Conservation (phyloP, 2,797 vertebrate species). For the Cercopithecus petaurista region DNA sequence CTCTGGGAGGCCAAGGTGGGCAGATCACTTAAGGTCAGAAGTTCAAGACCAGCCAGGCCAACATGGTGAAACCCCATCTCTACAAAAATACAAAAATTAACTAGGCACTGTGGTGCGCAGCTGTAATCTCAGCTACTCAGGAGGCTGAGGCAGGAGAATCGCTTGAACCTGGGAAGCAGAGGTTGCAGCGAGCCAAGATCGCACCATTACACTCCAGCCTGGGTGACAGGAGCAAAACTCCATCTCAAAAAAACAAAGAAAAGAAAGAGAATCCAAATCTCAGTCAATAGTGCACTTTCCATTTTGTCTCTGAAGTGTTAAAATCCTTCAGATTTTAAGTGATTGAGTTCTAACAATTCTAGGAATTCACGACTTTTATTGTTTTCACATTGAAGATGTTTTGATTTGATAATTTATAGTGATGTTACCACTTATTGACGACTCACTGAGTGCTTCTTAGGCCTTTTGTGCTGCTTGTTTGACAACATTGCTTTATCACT, state of each 20-base stretch:
- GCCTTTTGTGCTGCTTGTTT: slow-evolving; percentile 77
- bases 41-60: background rate
- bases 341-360: background rate
- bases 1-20: background rate
- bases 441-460: slow-evolving; percentile 67
- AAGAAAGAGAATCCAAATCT: background rate
- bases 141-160: background rate
- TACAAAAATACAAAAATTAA: background rate
- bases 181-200: background rate
- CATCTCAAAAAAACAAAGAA: background rate
- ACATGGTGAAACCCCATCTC: background rate
- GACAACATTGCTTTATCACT: slow-evolving; percentile 76
- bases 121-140: background rate
- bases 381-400: slow-evolving; percentile 3
- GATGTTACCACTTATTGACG: slow-evolving; percentile 76
- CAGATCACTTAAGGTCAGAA: background rate
- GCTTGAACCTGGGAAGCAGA: background rate
- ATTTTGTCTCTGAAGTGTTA: background rate
- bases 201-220: background rate
- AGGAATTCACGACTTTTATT: background rate
- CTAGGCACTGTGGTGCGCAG: background rate
- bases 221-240: background rate
- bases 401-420: slow-evolving; percentile 78
- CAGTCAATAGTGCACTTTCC: background rate
- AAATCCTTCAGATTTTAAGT: background rate